phyloP scores from a whole-genome alignment of 2,888 invertebrate species.

The Lordiphosa fenestrarum region DNA sequence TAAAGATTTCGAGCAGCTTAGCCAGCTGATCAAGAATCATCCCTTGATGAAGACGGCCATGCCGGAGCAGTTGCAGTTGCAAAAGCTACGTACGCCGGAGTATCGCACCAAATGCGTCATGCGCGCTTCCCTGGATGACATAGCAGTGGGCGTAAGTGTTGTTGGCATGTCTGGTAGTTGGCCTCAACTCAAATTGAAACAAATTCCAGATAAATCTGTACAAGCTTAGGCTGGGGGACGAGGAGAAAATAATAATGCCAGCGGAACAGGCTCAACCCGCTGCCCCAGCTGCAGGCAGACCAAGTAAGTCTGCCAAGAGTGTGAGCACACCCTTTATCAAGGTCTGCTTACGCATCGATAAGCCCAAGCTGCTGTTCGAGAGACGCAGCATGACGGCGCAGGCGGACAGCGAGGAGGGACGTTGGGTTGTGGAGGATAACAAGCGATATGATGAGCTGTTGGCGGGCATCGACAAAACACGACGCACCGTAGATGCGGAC shows the following conservation, averaged over 20 bases:
- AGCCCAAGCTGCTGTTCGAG: constrained; percentile 85
- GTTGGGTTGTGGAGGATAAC: constrained; percentile 83
- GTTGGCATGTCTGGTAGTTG: background rate
- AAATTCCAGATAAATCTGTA: constrained; percentile 49
- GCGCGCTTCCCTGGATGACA: constrained; percentile 63
- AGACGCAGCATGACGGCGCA: constrained; percentile 84
- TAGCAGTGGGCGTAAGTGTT: constrained; percentile 55
- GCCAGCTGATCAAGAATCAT: constrained; percentile 46
- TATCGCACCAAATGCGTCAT: constrained; percentile 64
- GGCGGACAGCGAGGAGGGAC: constrained; percentile 83
- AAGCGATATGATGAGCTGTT: constrained; percentile 85
- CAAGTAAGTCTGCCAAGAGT: constrained; percentile 23
- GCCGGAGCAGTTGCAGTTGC: constrained; percentile 33
- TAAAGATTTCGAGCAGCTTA: constrained; percentile 56
- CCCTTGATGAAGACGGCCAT: constrained; percentile 47
- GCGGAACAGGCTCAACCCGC: constrained; percentile 5
- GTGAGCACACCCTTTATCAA: constrained; percentile 82
- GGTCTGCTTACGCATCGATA: constrained; percentile 84
- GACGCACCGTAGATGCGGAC: constrained; percentile 83
- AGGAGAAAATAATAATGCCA: constrained; percentile 3
- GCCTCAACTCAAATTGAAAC: background rate
- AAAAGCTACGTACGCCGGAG: constrained; percentile 54
- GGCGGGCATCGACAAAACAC: constrained; percentile 84
- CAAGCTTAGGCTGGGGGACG: constrained; percentile 43
- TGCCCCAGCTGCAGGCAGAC: constrained; percentile 12